Evolutionary conservation across 2,888 invertebrate genomes (phyloP), one percentile per base, ranked within the genome.

Genomic region (Eristalis intricaria): DNA sequence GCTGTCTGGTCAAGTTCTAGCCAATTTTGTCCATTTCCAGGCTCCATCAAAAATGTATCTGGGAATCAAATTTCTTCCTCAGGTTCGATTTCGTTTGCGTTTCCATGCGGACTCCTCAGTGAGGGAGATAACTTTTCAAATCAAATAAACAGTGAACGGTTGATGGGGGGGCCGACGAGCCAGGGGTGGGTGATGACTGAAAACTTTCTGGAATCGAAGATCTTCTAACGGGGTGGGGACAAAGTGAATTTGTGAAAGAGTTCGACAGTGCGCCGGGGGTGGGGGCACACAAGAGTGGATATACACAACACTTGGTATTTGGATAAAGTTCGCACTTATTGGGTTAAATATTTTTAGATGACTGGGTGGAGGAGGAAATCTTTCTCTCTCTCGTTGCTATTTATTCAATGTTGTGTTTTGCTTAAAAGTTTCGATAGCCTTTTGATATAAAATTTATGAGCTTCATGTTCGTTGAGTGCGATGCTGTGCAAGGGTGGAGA

Each of bases 1-100:
- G 10, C n/a, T 40, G 23, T 15, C 50, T 23, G 26, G 22, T 7
- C 61, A 22, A 32, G 60, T 50, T 50, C 65, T 68, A 76, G 65
- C 66, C 70, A 80, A 80, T 80, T 80, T 40, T 50, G 43, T 58
- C 50, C 60, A 60, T 23, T 26, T 79, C 32, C 22, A 58, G 64
- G 70, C 63, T 78, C 82, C 85, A 86, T 86, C 82, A 78, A 82
- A 86, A 86, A 82, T 82, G 74, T 73, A 78, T 78, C 74, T 60
- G 69, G 50, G 60, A 82, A 86, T 82, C 86, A 78, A 83, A 86
- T 86, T 83, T 86, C 86, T 75, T 69, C 65, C 71, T 70, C 64
- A 77, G 60, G 50, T 40, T 70, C 29, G n/a, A 26, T 75, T 65
- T 76, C 58, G 38, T 65, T 61, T 61, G 15, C 40, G 35, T 35